Percentiles rank a stretch among this genome's conserved stretches.
Conservation (phyloP, 2,888 invertebrate species). For the Germaria angustata region DNA sequence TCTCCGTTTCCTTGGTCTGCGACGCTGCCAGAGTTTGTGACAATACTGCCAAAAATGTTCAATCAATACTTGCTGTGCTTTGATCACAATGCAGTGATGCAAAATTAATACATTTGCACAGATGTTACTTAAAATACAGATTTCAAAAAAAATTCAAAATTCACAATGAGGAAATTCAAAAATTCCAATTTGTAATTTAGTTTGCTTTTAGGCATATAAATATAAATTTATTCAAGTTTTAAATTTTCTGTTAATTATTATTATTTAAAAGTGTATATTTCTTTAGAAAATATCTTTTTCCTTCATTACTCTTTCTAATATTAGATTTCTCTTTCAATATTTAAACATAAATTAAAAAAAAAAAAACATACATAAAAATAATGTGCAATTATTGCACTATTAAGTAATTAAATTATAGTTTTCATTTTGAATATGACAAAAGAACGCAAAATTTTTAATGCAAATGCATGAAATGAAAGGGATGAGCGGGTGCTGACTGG, state of each 20-base stretch:
- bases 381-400: conserved; percentile 62
- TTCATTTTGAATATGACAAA: conserved; percentile 53
- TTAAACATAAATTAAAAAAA: conserved; percentile 69
- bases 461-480: background rate
- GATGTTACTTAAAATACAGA: background rate
- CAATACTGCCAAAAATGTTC: no score
- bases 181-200: conserved; percentile 39
- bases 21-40: no score
- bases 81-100: no score
- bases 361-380: conserved; percentile 52
- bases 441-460: no score
- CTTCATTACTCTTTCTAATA: conserved; percentile 57
- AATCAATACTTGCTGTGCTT: no score
- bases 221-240: conserved; percentile 65
- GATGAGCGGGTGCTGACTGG: background rate
- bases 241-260: conserved; percentile 56
- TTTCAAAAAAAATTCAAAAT: background rate
- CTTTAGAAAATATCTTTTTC: conserved; percentile 59
- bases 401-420: conserved; percentile 65
- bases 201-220: conserved; percentile 64
- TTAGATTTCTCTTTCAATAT: conserved; percentile 58
- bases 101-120: no score
- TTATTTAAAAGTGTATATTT: conserved; percentile 45
- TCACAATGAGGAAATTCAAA: conserved; percentile 22
- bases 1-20: no score